Evolutionary conservation across 2,113 vertebrate genomes (phyloP).

Genomic region (Strix aluco): DNA sequence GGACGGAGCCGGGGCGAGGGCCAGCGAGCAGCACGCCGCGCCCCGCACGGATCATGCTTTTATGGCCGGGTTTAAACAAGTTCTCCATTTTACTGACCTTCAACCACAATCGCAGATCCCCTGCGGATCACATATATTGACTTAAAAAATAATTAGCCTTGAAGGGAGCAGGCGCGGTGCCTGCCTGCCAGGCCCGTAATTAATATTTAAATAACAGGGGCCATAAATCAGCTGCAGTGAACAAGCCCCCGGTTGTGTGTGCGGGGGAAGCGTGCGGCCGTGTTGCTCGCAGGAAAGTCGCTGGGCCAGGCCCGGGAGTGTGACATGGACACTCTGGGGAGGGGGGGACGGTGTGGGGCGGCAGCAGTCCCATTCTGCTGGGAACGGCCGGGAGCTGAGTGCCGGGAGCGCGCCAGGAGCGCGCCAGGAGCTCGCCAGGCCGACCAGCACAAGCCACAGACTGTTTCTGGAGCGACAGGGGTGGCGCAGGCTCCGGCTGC

Average conservation of each 20-base stretch:
- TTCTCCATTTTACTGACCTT: slow-evolving; percentile 3
- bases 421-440: background rate
- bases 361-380: background rate
- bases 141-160: slow-evolving; percentile 43
- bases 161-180: background rate
- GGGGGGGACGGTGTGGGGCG: fast-evolving
- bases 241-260: background rate
- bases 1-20: background rate
- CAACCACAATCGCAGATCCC: background rate
- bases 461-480: background rate
- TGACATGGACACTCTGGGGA: background rate
- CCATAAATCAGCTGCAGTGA: slow-evolving; percentile 9
- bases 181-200: background rate
- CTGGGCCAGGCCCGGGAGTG: background rate
- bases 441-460: background rate
- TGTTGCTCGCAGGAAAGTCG: background rate
- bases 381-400: background rate
- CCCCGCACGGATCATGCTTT: background rate
- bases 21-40: background rate
- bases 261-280: background rate
- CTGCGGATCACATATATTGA: background rate
- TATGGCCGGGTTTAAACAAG: background rate
- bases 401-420: background rate
- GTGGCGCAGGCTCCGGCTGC: background rate
- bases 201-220: background rate